Percentiles rank a stretch among this genome's conserved stretches.
phyloP scores from a whole-genome alignment of 2,888 invertebrate genomes.

The Pristionchus maxplancki region DNA sequence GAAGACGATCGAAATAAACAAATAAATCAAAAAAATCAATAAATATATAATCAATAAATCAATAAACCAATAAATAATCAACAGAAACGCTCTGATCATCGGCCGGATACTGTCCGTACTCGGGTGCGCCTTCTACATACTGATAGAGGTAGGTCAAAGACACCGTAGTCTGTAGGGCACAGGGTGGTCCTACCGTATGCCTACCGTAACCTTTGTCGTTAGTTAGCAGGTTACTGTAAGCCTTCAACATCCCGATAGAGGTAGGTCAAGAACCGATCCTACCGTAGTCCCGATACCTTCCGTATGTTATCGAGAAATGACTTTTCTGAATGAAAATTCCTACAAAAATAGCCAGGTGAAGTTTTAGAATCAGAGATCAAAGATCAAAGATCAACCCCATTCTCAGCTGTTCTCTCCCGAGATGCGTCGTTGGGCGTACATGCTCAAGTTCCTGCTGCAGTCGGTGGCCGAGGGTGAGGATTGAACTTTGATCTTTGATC shows the following conservation, averaged over 20 bases:
- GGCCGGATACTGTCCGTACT: neutral
- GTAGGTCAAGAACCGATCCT: no score
- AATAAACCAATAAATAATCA: neutral
- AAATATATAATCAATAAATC: neutral
- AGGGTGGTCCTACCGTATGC: neutral
- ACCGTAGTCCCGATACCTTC: no score
- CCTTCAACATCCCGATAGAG: no score
- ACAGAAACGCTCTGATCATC: conserved; percentile 7
- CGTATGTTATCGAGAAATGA: no score
- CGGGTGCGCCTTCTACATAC: conserved; percentile 33
- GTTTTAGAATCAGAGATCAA: no score
- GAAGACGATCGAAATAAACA: no score
- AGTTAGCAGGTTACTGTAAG: no score
- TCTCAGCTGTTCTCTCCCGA: neutral
- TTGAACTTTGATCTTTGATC: neutral
- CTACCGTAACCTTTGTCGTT: neutral
- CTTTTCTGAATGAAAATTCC: no score
- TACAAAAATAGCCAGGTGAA: no score
- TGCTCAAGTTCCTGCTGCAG: conserved; percentile 40
- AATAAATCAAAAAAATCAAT: no score
- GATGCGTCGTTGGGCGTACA: conserved; percentile 4
- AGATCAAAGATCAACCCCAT: neutral
- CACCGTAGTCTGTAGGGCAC: neutral
- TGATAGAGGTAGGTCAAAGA: neutral
- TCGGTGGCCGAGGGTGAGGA: neutral